Evolutionary conservation across 2,888 invertebrate species (phyloP).

Genomic region (Oligia strigilis): DNA sequence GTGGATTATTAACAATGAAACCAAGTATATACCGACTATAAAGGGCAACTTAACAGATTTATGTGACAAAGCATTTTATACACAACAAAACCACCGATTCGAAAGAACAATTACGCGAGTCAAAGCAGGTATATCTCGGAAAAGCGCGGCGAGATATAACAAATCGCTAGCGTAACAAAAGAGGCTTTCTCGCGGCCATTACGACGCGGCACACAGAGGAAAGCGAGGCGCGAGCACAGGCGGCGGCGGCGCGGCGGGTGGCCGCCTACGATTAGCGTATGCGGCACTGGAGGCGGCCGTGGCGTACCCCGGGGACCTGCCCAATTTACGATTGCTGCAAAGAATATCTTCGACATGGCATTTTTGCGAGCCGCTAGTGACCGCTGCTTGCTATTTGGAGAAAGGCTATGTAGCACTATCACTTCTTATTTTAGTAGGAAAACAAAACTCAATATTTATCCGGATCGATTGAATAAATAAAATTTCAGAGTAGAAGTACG

Average conservation of each 20-base stretch:
- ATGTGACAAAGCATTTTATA: constrained; percentile 89
- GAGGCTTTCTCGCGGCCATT: constrained; percentile 90
- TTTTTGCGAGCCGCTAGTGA: constrained; percentile 84
- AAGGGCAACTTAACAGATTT: constrained; percentile 85
- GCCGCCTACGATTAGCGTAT: constrained; percentile 84
- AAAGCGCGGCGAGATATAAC: constrained; percentile 89
- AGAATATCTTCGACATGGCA: constrained; percentile 86
- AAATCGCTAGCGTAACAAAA: constrained; percentile 89
- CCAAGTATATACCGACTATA: constrained; percentile 74
- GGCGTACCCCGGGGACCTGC: constrained; percentile 74
- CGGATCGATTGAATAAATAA: constrained; percentile 81
- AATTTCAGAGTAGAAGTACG: constrained; percentile 73
- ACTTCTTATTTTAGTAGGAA: constrained; percentile 68
- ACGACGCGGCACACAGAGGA: constrained; percentile 83
- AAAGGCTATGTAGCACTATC: constrained; percentile 58
- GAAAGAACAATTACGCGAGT: constrained; percentile 90
- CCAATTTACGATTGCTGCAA: constrained; percentile 89
- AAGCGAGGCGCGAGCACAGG: constrained; percentile 77
- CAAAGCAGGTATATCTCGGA: constrained; percentile 88
- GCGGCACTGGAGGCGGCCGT: constrained; percentile 79
- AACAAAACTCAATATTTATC: constrained; percentile 72
- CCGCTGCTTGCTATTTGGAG: constrained; percentile 70
- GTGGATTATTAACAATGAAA: constrained; percentile 84
- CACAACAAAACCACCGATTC: constrained; percentile 87
- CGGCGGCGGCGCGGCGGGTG: constrained; percentile 69